A percentile compares a stretch with the other conserved stretches of the same genome.
phyloP scores from a whole-genome alignment of 2,113 vertebrate species.

The Erythrolamprus reginae region DNA sequence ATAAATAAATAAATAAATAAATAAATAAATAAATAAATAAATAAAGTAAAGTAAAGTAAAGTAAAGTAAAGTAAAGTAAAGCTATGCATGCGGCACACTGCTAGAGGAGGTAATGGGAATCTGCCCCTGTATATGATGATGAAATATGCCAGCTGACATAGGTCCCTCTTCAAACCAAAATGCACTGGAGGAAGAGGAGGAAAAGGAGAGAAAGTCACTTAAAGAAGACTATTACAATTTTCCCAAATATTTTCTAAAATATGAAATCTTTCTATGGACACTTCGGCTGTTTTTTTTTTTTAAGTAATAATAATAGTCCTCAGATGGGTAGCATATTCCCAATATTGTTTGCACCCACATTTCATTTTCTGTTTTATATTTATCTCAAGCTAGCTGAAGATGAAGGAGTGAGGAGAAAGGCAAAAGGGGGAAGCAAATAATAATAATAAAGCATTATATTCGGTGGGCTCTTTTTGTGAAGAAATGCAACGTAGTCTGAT shows the following conservation, averaged over 20 bases:
- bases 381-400: slow-evolving; percentile 55
- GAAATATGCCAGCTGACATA: neutral
- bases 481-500: slow-evolving; percentile 65
- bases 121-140: too few species aligned
- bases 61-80: too few species aligned
- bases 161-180: neutral
- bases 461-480: slow-evolving; percentile 43
- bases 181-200: neutral
- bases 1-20: too few species aligned
- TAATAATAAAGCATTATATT: slow-evolving; percentile 32
- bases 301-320: slow-evolving; percentile 42
- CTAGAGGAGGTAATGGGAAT: too few species aligned
- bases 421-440: neutral
- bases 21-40: too few species aligned
- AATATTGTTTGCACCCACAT: slow-evolving; percentile 37
- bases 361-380: slow-evolving; percentile 25
- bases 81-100: too few species aligned
- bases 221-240: slow-evolving; percentile 29
- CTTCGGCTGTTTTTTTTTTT: slow-evolving; percentile 26
- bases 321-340: slow-evolving; percentile 45
- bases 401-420: slow-evolving; percentile 44
- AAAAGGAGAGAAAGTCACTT: neutral
- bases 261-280: slow-evolving; percentile 45
- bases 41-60: too few species aligned
- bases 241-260: slow-evolving; percentile 37